phyloP scores from a whole-genome alignment of 2,888 invertebrate species.

The Sialis fuliginosa region DNA sequence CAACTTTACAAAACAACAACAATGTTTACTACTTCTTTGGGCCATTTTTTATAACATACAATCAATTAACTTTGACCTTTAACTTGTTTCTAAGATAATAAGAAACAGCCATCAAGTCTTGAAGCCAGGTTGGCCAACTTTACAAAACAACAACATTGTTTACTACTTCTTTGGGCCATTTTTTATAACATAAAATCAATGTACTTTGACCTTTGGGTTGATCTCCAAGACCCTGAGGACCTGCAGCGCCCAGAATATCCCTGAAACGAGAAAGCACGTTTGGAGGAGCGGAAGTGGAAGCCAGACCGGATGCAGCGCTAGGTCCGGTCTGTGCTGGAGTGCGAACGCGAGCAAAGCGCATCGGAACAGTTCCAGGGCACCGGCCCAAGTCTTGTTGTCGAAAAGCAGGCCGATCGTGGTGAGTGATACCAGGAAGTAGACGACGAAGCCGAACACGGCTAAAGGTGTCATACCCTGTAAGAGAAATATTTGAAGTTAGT shows the following conservation, averaged over 20 bases:
- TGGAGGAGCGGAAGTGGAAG: constrained; percentile 24
- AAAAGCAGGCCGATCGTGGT: constrained; percentile 54
- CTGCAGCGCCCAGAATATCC: constrained; percentile 45
- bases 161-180: too few relatives aligned
- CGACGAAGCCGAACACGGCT: constrained; percentile 35
- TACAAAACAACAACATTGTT: too few relatives aligned
- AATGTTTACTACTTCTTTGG: too few relatives aligned
- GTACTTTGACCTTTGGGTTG: constrained; percentile 21
- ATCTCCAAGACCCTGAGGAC: constrained; percentile 37
- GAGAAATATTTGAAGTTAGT: too few relatives aligned
- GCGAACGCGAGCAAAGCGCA: constrained; percentile 39
- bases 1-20: too few relatives aligned
- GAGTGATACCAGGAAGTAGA: constrained; percentile 47
- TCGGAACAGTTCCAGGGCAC: constrained; percentile 42
- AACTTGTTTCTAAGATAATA: too few relatives aligned
- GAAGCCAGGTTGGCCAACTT: too few relatives aligned
- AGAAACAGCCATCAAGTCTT: too few relatives aligned
- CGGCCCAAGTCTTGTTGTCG: constrained; percentile 43
- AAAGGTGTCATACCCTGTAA: constrained; percentile 43
- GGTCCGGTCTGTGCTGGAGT: constrained; percentile 14
- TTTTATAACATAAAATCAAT: too few relatives aligned
- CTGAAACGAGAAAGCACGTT: constrained; percentile 38
- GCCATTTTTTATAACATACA: too few relatives aligned
- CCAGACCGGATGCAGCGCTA: constrained; percentile 18
- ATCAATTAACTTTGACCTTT: constrained; percentile 15